Evolutionary conservation across 2,113 vertebrate species (phyloP), one percentile per base, ranked within the genome.

Genomic region (Nematolebias whitei): DNA sequence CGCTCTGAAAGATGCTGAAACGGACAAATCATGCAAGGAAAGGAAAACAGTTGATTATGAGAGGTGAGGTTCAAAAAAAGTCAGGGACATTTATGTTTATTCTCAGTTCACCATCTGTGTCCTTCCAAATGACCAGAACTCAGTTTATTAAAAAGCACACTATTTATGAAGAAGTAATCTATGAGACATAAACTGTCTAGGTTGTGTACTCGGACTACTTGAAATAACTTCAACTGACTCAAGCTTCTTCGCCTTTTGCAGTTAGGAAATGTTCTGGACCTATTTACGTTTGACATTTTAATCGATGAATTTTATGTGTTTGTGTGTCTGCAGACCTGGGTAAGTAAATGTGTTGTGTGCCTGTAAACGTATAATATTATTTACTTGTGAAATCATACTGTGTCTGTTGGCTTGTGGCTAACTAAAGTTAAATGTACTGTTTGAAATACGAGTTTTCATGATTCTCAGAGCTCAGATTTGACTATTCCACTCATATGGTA

Each of bases 41-140:
- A 98, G 93, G 90, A 96, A 94, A 89, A 96, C 97, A 24, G 90
- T 94, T 4, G 96, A 99, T 67, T 92, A 98, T 19, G 96, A 99
- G 89, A 98, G 97, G 98, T 99, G 92, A 88, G 84, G 57, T 51
- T 63, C 50, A 75, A 51, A 56, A 29, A 29, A 40, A 51, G 52
- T 49, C 45, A 12, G 43, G 22, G 38, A 44, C 58, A 52, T 63
- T 59, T 11, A 9, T 23, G 53, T 68, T 26, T 18, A 55, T 66
- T 20, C 63, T 47, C 22, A 59, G 56, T 23, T 58, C 61, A 50
- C 44, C 53, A 60, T 54, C 54, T 82, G 72, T 47, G 76, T 68
- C 58, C 50, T 65, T 71, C 38, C 47, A 54, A 72, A 59, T 71
- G 66, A 79, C 71, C 64, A 70, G 68, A 84, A 55, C 68, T 68